Evolutionary conservation across 2,888 invertebrate genomes (phyloP), one percentile per base, ranked within the genome.

Genomic region (Trimorus sp.): DNA sequence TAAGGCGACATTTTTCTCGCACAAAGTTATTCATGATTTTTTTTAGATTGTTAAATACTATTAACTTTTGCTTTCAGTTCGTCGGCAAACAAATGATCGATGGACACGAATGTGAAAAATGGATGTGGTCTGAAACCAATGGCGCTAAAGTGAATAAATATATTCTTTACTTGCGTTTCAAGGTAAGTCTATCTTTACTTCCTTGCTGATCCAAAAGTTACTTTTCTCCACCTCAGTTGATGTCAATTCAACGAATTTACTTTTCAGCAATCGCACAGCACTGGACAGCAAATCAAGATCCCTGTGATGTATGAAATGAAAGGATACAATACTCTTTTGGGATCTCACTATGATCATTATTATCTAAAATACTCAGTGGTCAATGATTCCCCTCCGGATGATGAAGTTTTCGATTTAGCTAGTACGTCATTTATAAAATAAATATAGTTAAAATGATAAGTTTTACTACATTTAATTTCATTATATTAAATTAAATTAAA

Each of bases 271-370:
- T 26, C 26, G 4, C 26, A 26, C 26, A 26, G 26, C 4, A 26
- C 26, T 26, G 26, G 26, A 26, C 26, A 26, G 26, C 26, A 26
- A 26, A 26, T 26, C 90, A 81, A 81, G n/a, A 87, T 91, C 75
- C 91, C 91, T 42, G 87, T 89, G 79, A 94, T 94, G 79, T 98
- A 98, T 91, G 97, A 98, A 92, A 99, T 99, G 98, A 95, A 95
- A 88, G 98, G 98, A 0, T 98, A 94, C 92, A 98, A 99, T 91
- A 94, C 95, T 0, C 93, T 99, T 0, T 93, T 99, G 14, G 98
- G 98, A 0, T 98, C 98, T 0, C 98, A 99, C 91, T 98, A 96
- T 89, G 98, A 99, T 92, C 98, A 98, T 91, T 99, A 99, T 89
- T 97, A 96, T 90, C 91, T 99, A 59, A 95, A 96, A 53, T 98